Evolutionary conservation across 2,888 invertebrate genomes (phyloP).

Genomic region (Scaptomyza flava): DNA sequence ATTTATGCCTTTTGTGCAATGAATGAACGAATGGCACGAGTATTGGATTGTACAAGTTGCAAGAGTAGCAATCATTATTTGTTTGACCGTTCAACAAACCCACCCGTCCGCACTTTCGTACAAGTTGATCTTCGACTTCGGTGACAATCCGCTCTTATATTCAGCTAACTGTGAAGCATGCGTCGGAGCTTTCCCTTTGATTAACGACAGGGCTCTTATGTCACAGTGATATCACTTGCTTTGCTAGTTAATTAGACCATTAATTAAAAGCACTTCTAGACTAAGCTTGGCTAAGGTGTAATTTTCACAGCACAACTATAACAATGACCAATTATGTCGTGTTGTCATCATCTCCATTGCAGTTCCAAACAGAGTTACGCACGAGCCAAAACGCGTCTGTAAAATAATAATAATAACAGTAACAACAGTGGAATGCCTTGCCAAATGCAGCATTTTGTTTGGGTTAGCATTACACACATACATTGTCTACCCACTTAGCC

Average conservation of each 20-base stretch:
- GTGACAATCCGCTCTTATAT: background rate
- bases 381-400: conserved; percentile 48
- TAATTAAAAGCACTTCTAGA: conserved; percentile 60
- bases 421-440: conserved; percentile 51
- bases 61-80: conserved; percentile 26
- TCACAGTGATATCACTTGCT: conserved; percentile 7
- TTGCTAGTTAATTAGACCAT: conserved; percentile 55
- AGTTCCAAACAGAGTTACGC: conserved; percentile 53
- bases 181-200: conserved; percentile 39
- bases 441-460: conserved; percentile 73
- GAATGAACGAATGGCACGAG: conserved; percentile 22
- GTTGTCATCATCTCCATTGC: conserved; percentile 28
- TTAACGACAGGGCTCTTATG: conserved; percentile 9
- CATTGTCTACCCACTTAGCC: conserved; percentile 47
- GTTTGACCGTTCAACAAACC: conserved; percentile 46
- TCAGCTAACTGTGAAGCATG: conserved; percentile 5
- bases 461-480: conserved; percentile 64
- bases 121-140: conserved; percentile 28
- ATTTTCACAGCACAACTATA: conserved; percentile 22
- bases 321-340: conserved; percentile 65
- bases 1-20: conserved; percentile 60
- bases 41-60: background rate
- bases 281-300: conserved; percentile 7
- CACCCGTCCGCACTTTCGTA: conserved; percentile 26
- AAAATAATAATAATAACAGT: conserved; percentile 9